Percentiles rank a stretch among this genome's conserved stretches.
Conservation (phyloP, 1,140 invertebrate genomes). For the Cecropterus lyciades region DNA sequence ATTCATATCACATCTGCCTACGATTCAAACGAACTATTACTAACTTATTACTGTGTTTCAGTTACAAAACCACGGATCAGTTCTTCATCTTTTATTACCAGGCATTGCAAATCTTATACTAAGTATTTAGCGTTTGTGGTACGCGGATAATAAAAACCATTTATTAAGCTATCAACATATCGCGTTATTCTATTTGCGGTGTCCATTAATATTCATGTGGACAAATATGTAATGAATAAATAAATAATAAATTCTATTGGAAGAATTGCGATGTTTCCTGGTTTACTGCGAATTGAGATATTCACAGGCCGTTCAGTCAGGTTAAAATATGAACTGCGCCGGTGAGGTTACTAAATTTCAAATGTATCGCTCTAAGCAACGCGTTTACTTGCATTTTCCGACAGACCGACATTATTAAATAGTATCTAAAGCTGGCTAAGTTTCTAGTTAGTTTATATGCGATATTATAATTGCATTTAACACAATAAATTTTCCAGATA, state of each 20-base stretch:
- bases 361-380: slow-evolving; percentile 18
- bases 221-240: slow-evolving; percentile 32
- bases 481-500: too few relatives aligned
- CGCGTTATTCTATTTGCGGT: slow-evolving; percentile 18
- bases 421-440: background rate
- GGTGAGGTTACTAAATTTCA: slow-evolving; percentile 18
- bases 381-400: slow-evolving; percentile 4
- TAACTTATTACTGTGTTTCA: slow-evolving; percentile 3
- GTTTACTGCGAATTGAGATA: slow-evolving; percentile 24
- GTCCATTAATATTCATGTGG: slow-evolving; percentile 26
- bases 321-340: slow-evolving; percentile 22
- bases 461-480: too few relatives aligned
- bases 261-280: slow-evolving; percentile 29
- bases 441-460: slow-evolving; percentile 1
- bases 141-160: slow-evolving; percentile 24
- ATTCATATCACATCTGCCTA: too few relatives aligned
- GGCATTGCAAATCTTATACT: slow-evolving; percentile 12
- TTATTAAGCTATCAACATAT: slow-evolving; percentile 14
- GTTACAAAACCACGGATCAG: slow-evolving; percentile 5
- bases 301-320: background rate
- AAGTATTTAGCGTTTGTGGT: slow-evolving; percentile 27
- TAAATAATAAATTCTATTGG: slow-evolving; percentile 28
- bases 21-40: background rate
- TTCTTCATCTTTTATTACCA: slow-evolving; percentile 21
- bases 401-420: slow-evolving; percentile 20